These are phyloP conservation scores for Calliphora vomitoria DNA, from an alignment of 2,888 invertebrate genomes.

Conservation along the genomic window DNA sequence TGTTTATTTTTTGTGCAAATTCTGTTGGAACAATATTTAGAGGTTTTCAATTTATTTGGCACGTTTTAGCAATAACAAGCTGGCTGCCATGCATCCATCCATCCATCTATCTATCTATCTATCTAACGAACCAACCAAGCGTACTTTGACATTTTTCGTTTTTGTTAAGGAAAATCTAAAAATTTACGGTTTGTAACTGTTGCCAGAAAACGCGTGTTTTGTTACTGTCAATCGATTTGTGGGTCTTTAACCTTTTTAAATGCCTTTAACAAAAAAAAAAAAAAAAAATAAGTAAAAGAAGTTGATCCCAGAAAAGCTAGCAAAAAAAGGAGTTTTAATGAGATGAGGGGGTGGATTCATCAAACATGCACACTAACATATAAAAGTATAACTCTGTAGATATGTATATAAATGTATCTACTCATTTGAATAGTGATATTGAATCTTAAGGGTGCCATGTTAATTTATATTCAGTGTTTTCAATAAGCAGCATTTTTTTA, in stretches of 20 bases:
- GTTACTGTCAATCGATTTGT: conserved; percentile 65
- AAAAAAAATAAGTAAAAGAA: conserved; percentile 38
- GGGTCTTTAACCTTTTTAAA: conserved; percentile 64
- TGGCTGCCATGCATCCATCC: conserved; percentile 46
- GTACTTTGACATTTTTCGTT: conserved; percentile 1
- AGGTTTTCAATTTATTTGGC: conserved; percentile 64
- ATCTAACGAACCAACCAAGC: conserved; percentile 20
- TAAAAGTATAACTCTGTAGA: not conserved
- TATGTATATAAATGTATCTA: not conserved
- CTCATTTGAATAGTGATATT: not conserved
- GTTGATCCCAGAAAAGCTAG: conserved; percentile 17
- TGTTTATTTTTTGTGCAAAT: not conserved
- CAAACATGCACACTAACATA: not conserved
- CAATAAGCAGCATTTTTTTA: not conserved
- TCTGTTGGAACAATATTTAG: conserved; percentile 35
- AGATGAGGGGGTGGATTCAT: conserved; percentile 36
- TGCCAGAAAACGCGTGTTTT: conserved; percentile 65
- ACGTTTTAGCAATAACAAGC: conserved; percentile 67
- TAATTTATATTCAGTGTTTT: not conserved
- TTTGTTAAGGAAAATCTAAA: conserved; percentile 54
- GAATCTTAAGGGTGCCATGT: conserved; percentile 7
- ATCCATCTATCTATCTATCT: not conserved
- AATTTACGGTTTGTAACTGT: conserved; percentile 54
- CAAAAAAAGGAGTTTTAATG: not conserved
- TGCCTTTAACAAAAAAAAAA: conserved; percentile 28